Base-by-base conservation (phyloP, 1,140 invertebrate genomes). In the Zaprionus taronus region DNA sequence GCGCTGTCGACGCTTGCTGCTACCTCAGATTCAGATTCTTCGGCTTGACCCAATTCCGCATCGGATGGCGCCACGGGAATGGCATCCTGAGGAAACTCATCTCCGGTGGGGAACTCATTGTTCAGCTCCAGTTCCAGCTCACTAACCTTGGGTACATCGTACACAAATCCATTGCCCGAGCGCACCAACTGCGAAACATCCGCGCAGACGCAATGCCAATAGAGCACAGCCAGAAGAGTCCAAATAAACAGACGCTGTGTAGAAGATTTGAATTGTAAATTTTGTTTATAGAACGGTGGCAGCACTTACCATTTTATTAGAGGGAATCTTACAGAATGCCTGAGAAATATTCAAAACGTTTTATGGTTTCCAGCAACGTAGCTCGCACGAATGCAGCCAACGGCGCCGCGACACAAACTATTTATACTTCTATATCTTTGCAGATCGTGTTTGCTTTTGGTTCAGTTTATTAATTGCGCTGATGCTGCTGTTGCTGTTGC, bases 151-250 rank as follows among this genome's bases (percentile, higher is more conserved):
- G 86, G 86, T 14, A 85, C 80, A 53, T 91, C 89, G 28, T 91
- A 91, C 2, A 91, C 57, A 51, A 91, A 91, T 26, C 89, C 89
- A 62, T 91, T 91, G 63, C 89, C 89, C n/a, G 89, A 91, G 15
- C 77, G 69, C 44, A 91, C 90, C 44, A 91, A 31, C 71, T 91
- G 81, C 0, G 89, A 91, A 22, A 89, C 84, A 83, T 91, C 89
- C 28, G 89, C 85, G 9, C 17, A 57, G 4, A 57, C 58, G 7
- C 15, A 41, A 17, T 72, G 80, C 58, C 78, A 60, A 26, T 65
- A 77, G 28, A 69, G 51, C 14, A 51, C 53, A 31, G 68, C 62
- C 62, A 90, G 34, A 7, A 89, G 66, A 24, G 65, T 11, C 17
- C 34, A 79, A 41, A 84, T 28, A 12, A 58, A 26, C 5, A 76